Evolutionary conservation across 2,113 vertebrate genomes (phyloP).

Genomic region (Nymphicus hollandicus): DNA sequence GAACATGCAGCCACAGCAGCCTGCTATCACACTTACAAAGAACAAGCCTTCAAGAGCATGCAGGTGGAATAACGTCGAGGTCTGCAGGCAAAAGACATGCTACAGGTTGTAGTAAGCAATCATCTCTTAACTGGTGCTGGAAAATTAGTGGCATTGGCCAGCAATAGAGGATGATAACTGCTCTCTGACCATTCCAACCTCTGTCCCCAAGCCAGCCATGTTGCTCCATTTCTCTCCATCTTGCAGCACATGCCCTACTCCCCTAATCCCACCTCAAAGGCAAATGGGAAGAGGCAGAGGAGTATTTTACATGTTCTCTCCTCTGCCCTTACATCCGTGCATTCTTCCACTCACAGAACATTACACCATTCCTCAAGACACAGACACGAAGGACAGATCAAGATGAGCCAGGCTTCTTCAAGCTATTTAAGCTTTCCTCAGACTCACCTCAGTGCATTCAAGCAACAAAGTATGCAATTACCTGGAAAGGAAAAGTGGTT

Average conservation of each 20-base stretch:
- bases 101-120: accelerated
- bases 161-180: neutral
- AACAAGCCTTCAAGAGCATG: neutral
- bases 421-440: neutral
- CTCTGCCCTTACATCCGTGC: neutral
- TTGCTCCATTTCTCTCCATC: neutral
- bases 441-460: neutral
- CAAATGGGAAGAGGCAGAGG: neutral
- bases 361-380: accelerated
- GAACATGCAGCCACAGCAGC: accelerated
- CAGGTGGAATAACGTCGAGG: accelerated
- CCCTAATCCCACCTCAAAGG: neutral
- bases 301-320: accelerated
- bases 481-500: neutral
- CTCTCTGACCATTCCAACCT: neutral
- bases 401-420: neutral
- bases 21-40: neutral
- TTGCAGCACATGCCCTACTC: neutral
- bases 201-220: neutral
- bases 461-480: neutral
- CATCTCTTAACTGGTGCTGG: neutral
- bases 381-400: neutral
- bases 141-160: neutral
- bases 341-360: neutral
- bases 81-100: accelerated